These are phyloP conservation scores for Zhengitettix transpicula DNA, from an alignment of 2,888 invertebrate genomes.

Conservation along the genomic window DNA sequence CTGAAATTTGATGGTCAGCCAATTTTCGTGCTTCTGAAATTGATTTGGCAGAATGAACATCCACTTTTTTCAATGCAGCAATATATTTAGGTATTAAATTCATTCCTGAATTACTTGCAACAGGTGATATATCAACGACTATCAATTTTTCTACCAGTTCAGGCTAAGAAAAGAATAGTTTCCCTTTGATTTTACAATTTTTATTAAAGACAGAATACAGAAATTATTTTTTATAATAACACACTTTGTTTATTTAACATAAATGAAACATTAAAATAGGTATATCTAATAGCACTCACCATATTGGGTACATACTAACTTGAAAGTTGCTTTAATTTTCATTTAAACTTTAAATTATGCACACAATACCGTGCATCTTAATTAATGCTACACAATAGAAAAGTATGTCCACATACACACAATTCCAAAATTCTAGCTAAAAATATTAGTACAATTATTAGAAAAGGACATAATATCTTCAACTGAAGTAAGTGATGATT, in stretches of 20 bases:
- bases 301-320: too few relatives aligned
- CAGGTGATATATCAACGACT: constrained; percentile 56
- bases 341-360: too few relatives aligned
- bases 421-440: too few relatives aligned
- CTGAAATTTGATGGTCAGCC: constrained; percentile 46
- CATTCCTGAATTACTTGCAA: constrained; percentile 43
- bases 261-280: too few relatives aligned
- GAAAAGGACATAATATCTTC: too few relatives aligned
- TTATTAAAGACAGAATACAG: not conserved
- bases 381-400: too few relatives aligned
- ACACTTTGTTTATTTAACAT: not conserved
- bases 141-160: constrained; percentile 45
- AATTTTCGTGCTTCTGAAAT: constrained; percentile 51
- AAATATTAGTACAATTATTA: too few relatives aligned
- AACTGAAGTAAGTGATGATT: too few relatives aligned
- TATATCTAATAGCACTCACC: too few relatives aligned
- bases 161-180: constrained; percentile 30
- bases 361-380: too few relatives aligned
- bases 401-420: too few relatives aligned
- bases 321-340: too few relatives aligned
- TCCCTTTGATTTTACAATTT: constrained; percentile 13
- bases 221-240: not conserved
- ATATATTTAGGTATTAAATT: constrained; percentile 10
- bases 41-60: constrained; percentile 41
- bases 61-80: constrained; percentile 41